A percentile compares a stretch with the other conserved stretches of the same genome.
Evolutionary conservation across 2,797 vertebrate species (phyloP).

Genomic region (Trichosurus vulpecula): DNA sequence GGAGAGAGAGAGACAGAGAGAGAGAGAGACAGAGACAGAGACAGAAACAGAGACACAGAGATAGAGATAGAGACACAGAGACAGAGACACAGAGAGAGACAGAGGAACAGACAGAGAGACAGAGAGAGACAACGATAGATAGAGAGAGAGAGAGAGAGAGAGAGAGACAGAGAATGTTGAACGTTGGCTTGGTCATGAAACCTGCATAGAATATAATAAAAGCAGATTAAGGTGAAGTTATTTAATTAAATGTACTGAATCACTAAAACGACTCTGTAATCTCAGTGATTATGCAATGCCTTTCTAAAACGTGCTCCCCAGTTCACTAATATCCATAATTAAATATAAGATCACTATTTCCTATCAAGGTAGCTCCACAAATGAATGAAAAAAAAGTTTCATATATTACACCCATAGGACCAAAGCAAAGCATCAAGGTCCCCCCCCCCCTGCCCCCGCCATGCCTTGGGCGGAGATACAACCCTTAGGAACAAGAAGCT

Average conservation of each 20-base stretch:
- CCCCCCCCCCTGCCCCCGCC: too few relatives aligned
- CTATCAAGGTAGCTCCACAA: background rate
- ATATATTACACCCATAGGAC: background rate
- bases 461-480: too few relatives aligned
- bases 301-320: too few relatives aligned
- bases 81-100: too few relatives aligned
- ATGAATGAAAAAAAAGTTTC: background rate
- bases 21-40: too few relatives aligned
- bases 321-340: background rate
- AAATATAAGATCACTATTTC: background rate
- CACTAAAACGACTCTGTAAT: background rate
- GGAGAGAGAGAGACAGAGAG: too few relatives aligned
- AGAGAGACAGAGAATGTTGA: too few relatives aligned
- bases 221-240: background rate
- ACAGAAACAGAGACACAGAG: too few relatives aligned
- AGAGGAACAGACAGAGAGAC: too few relatives aligned
- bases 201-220: background rate
- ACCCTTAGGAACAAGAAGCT: background rate
- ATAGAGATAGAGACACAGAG: too few relatives aligned
- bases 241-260: background rate
- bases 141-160: too few relatives aligned
- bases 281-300: background rate
- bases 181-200: background rate
- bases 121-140: too few relatives aligned
- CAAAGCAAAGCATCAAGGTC: background rate